phyloP scores from a whole-genome alignment of 2,113 vertebrate species.

The Salvelinus fontinalis region DNA sequence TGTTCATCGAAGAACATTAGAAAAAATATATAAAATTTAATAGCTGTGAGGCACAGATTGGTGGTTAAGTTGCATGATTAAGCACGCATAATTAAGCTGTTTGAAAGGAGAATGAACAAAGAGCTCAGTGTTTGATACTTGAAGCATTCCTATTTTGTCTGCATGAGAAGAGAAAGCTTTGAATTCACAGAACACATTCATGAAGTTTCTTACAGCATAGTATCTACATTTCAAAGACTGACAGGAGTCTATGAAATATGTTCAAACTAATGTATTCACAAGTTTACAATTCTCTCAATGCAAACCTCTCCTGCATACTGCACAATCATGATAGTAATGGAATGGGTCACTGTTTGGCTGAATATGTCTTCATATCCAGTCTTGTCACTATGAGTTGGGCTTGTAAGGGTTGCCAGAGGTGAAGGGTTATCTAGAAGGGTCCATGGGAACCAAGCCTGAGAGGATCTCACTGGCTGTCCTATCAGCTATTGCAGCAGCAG shows the following conservation, averaged over 20 bases:
- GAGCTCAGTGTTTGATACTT: constrained; percentile 21
- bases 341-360: constrained; percentile 8
- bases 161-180: not conserved
- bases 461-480: constrained; percentile 21
- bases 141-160: not conserved
- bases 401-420: constrained; percentile 36
- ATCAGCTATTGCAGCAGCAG: constrained; percentile 39
- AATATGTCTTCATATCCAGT: constrained; percentile 32
- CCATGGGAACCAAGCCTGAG: constrained; percentile 41
- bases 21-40: constrained; percentile 10
- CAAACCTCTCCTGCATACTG: not conserved
- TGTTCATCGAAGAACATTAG: constrained; percentile 24
- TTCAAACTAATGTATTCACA: too few relatives aligned
- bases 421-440: constrained; percentile 48
- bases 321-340: not conserved
- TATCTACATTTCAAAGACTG: too few relatives aligned
- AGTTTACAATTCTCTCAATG: too few relatives aligned
- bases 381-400: constrained; percentile 20
- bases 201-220: not conserved
- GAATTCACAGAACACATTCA: not conserved
- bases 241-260: too few relatives aligned
- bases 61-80: constrained; percentile 19
- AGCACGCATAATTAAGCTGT: constrained; percentile 26
- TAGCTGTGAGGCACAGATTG: not conserved
- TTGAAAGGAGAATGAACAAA: constrained; percentile 22